Conservation (phyloP, 2,888 invertebrate species). For the Sarcophaga rosellei region DNA sequence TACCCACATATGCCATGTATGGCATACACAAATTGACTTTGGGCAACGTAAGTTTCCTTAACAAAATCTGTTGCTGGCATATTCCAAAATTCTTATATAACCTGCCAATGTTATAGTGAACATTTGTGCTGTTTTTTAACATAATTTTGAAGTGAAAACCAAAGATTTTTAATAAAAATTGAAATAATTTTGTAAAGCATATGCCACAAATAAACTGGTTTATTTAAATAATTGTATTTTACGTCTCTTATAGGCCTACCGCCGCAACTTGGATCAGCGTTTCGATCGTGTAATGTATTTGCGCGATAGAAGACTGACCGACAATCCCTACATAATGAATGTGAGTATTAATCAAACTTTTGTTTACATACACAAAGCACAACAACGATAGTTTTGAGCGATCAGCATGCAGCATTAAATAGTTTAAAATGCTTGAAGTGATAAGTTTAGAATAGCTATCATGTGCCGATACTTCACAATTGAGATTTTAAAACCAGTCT, state of each 20-base stretch:
- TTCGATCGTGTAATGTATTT: conserved; percentile 84
- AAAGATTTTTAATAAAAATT: background rate
- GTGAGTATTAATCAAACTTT: conserved; percentile 80
- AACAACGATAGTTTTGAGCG: background rate
- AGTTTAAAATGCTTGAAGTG: no score
- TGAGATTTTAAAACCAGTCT: no score
- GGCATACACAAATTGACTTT: conserved; percentile 84
- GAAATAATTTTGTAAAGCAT: background rate
- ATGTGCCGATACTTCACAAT: no score
- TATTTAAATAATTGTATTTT: conserved; percentile 32
- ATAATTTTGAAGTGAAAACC: conserved; percentile 57
- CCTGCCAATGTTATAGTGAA: conserved; percentile 69
- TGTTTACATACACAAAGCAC: conserved; percentile 1
- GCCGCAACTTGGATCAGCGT: conserved; percentile 82
- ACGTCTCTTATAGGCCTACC: conserved; percentile 82
- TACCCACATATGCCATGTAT: conserved; percentile 85
- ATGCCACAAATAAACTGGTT: background rate
- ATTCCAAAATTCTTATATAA: conserved; percentile 77
- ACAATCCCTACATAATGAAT: conserved; percentile 84
- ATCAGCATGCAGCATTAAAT: no score
- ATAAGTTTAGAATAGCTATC: no score
- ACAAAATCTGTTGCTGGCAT: conserved; percentile 9
- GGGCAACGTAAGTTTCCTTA: conserved; percentile 84
- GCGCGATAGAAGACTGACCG: conserved; percentile 84
- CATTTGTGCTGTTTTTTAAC: conserved; percentile 71